Base-by-base conservation (phyloP, 37 sponge, comb jelly and placozoan genomes). In the Oscarella lobularis region DNA sequence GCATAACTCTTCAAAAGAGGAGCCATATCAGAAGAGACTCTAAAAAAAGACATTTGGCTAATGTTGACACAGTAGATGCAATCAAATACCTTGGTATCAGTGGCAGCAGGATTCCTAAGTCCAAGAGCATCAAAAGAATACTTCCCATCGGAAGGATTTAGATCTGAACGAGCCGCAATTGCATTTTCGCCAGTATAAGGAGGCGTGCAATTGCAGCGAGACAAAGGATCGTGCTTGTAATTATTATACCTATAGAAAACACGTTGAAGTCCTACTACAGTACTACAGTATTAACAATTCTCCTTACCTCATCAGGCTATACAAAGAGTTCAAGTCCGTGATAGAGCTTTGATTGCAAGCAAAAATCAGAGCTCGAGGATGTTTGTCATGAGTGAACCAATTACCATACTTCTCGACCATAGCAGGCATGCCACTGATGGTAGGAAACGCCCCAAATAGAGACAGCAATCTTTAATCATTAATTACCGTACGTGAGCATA, bases 171-270 rank as follows among this genome's bases (percentile, higher is more conserved):
- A 34, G 99, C 93, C 29, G 91, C 68, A 35, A 97, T 90, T 3
- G 82, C 87, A 74, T 97, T 93, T 73, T 93, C 94, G 38, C 81
- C 94, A 4, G 31, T 29, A 66, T 86, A 90, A 5, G 95, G 95
- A 35, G 99, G 99, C 20, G 84, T 83, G 67, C 99, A 97, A 69
- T 93, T 79, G 39, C 99, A 97, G 3, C 65, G 73, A n/a, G 91
- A 87, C 34, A 90, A 78, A 2, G 88, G 87, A 67, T 97, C 99
- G 78, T 90, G 75, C 74, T 86, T 80, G 83, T 88, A 97, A 80
- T 97, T 80, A 69, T 97, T 97, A 20, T 48, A 48, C 20, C 60
- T 48, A 48, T 20, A 48, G 20, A 48, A 48, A 48, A n/a, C n/a
- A n/a, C n/a, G n/a, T n/a, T n/a, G n/a, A n/a, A n/a, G n/a, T n/a